Percentiles rank a stretch among this genome's conserved stretches.
Evolutionary conservation across 2,113 vertebrate genomes (phyloP).

Genomic region (Gambusia holbrooki): DNA sequence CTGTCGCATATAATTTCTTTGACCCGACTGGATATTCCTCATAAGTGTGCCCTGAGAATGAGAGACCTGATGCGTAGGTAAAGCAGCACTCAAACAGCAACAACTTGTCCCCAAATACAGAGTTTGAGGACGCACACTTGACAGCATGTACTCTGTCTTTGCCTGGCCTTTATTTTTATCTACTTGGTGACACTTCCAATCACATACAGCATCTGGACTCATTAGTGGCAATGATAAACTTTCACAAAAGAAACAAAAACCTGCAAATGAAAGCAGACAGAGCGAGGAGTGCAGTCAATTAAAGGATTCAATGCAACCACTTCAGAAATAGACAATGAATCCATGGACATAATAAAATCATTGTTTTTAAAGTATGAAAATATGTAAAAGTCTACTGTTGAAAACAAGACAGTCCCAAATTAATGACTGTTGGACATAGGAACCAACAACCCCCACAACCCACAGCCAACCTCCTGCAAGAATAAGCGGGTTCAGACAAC

Average conservation of each 20-base stretch:
- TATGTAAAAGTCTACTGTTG: neutral
- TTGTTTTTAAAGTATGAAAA: slow-evolving; percentile 29
- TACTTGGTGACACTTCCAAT: slow-evolving; percentile 64
- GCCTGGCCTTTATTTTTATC: slow-evolving; percentile 57
- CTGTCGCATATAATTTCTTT: slow-evolving; percentile 73
- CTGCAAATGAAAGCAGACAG: slow-evolving; percentile 56
- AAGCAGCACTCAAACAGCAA: slow-evolving; percentile 40
- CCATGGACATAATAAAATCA: slow-evolving; percentile 18
- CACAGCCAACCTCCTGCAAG: too few relatives aligned
- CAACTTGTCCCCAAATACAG: slow-evolving; percentile 24
- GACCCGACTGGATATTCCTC: slow-evolving; percentile 58
- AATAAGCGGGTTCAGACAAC: too few relatives aligned
- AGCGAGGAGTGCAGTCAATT: slow-evolving; percentile 43
- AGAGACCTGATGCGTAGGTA: slow-evolving; percentile 47
- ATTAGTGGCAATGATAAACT: slow-evolving; percentile 57
- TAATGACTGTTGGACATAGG: too few relatives aligned
- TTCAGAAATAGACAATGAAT: slow-evolving; percentile 32
- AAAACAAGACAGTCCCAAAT: too few relatives aligned
- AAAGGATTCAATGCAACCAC: slow-evolving; percentile 31
- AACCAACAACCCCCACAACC: too few relatives aligned
- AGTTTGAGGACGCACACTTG: slow-evolving; percentile 3
- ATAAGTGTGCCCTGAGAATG: slow-evolving; percentile 23
- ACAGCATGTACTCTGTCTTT: slow-evolving; percentile 35
- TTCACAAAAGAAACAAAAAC: slow-evolving; percentile 59
- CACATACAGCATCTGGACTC: slow-evolving; percentile 54